A percentile compares a stretch with the other conserved stretches of the same genome.
phyloP scores from a whole-genome alignment of 2,797 vertebrate genomes.

The Diplodus puntazzo region DNA sequence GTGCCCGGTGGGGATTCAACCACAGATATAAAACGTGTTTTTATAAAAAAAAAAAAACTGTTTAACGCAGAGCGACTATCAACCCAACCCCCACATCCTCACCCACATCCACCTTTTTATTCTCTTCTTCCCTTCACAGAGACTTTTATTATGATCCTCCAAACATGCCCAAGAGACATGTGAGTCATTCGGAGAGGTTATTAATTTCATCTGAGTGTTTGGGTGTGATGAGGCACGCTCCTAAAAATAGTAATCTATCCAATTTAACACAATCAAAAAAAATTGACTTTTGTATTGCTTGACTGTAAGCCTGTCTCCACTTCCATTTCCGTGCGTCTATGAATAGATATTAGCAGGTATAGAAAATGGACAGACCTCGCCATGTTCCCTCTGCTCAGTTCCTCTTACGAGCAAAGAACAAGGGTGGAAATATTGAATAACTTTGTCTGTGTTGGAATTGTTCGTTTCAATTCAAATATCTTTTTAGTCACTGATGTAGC shows the following conservation, averaged over 20 bases:
- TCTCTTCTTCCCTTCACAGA: slow-evolving; percentile 48
- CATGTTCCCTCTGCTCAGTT: no score
- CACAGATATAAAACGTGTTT: slow-evolving; percentile 50
- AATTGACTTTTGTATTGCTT: slow-evolving; percentile 10
- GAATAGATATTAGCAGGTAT: background rate
- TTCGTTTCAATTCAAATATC: background rate
- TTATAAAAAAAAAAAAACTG: slow-evolving; percentile 25
- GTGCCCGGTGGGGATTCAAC: slow-evolving; percentile 56
- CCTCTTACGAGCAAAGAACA: background rate
- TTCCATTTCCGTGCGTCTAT: background rate
- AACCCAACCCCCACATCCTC: slow-evolving; percentile 60
- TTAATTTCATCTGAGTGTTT: slow-evolving; percentile 50
- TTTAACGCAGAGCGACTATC: slow-evolving; percentile 51
- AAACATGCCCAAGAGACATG: slow-evolving; percentile 66
- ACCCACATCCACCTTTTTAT: slow-evolving; percentile 52
- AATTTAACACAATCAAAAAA: slow-evolving; percentile 34
- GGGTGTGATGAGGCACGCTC: slow-evolving; percentile 1
- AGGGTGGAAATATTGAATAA: background rate
- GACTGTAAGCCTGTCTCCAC: background rate
- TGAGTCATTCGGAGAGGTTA: slow-evolving; percentile 59
- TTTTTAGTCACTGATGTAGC: background rate
- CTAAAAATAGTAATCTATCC: slow-evolving; percentile 38
- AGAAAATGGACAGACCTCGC: background rate
- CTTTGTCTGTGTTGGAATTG: background rate
- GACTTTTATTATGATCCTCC: slow-evolving; percentile 60